Conservation (phyloP, 2,113 vertebrate genomes). For the Mesocricetus auratus region DNA sequence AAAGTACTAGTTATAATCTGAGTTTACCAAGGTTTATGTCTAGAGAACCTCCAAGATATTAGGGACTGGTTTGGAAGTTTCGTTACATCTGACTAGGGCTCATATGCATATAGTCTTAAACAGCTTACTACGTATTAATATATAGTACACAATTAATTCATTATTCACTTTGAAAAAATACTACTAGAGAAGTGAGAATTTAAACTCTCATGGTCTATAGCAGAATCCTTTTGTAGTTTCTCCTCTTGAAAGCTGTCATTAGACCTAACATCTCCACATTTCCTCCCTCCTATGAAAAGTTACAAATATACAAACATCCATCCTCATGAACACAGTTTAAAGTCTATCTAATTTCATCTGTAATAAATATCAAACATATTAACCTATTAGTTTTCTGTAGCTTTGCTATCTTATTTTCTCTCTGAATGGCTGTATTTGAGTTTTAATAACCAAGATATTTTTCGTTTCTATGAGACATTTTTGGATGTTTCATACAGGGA, state of each 20-base stretch:
- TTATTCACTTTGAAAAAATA: constrained; percentile 12
- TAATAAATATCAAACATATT: not conserved
- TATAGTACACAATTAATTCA: not conserved
- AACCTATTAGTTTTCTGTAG: not conserved
- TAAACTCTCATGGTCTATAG: not conserved
- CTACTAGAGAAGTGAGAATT: not conserved
- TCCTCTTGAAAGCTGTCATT: not conserved
- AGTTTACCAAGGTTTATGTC: constrained; percentile 27
- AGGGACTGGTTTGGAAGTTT: constrained; percentile 9
- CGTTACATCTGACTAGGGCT: not conserved
- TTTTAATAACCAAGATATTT: not conserved
- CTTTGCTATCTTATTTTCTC: constrained; percentile 16
- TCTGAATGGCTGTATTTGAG: not conserved
- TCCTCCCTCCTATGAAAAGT: not conserved
- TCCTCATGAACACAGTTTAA: constrained; percentile 5
- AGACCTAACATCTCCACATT: not conserved
- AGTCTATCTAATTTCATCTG: not conserved
- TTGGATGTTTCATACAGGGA: not conserved
- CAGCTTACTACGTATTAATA: not conserved
- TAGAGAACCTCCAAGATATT: not conserved
- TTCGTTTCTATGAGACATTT: not conserved
- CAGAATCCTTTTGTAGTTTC: not conserved
- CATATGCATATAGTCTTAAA: not conserved
- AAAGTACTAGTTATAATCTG: not conserved
- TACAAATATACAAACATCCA: not conserved